phyloP scores from a whole-genome alignment of 2,113 vertebrate genomes.

The Telmatochromis brachygnathus region DNA sequence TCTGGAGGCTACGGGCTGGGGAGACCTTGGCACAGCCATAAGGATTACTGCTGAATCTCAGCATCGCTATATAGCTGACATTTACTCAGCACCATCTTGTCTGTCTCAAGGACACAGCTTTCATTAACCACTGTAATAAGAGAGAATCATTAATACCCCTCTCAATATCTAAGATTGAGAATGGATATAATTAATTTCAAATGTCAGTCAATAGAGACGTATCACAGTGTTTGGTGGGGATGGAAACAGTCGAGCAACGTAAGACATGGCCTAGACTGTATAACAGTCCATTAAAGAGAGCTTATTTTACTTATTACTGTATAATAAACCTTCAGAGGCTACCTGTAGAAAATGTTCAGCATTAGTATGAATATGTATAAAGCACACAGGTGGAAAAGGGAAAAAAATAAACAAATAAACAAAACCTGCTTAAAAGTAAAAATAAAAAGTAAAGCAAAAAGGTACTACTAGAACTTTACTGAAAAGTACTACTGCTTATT shows the following conservation, averaged over 20 bases:
- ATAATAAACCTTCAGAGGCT: neutral
- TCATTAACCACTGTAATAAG: conserved; percentile 49
- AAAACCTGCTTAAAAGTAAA: neutral
- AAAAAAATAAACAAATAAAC: neutral
- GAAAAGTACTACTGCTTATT: neutral
- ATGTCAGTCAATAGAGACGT: conserved; percentile 45
- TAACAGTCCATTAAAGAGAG: neutral
- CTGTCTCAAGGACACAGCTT: conserved; percentile 56
- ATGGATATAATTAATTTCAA: conserved; percentile 47
- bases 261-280: neutral
- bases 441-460: neutral
- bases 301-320: neutral
- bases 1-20: conserved; percentile 32
- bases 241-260: neutral
- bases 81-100: conserved; percentile 39
- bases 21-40: conserved; percentile 44
- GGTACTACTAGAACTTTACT: neutral
- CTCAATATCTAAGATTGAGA: conserved; percentile 25
- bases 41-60: conserved; percentile 48
- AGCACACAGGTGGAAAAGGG: neutral
- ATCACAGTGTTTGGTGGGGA: conserved; percentile 2
- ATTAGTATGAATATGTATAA: neutral
- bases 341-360: neutral
- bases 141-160: conserved; percentile 45
- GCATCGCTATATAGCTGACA: conserved; percentile 41